Percentiles rank a stretch among this genome's conserved stretches.
phyloP scores from a whole-genome alignment of 2,113 vertebrate species.

The Callithrix jacchus region DNA sequence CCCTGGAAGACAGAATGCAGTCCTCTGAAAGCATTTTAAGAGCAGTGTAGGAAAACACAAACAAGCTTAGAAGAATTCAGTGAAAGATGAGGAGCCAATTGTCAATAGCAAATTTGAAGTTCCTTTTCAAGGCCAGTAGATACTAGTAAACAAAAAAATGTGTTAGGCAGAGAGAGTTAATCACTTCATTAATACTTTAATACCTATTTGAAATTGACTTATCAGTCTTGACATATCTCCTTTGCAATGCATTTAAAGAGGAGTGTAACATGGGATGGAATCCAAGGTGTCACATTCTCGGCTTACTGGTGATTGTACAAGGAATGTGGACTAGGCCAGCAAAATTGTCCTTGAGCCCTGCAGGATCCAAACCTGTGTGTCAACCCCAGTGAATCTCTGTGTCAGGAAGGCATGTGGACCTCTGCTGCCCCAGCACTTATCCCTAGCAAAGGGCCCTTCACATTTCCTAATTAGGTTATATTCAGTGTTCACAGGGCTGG shows the following conservation, averaged over 20 bases:
- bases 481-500: constrained; percentile 80
- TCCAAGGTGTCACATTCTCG: neutral
- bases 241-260: neutral
- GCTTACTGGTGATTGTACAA: neutral
- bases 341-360: neutral
- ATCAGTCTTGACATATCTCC: neutral
- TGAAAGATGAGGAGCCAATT: neutral
- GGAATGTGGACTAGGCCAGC: neutral
- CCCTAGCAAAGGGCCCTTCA: constrained; percentile 52
- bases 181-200: neutral
- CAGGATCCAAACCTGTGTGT: neutral
- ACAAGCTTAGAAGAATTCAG: neutral
- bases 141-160: neutral
- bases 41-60: neutral
- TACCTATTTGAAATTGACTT: neutral
- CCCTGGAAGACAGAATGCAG: neutral
- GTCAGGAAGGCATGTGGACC: neutral
- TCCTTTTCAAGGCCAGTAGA: neutral
- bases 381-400: neutral
- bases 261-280: neutral
- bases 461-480: constrained; percentile 90
- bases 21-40: neutral
- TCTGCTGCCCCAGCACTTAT: neutral
- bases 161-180: neutral
- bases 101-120: neutral